Conservation (phyloP, 2,888 invertebrate species). For the Hypomecis atomaria region DNA sequence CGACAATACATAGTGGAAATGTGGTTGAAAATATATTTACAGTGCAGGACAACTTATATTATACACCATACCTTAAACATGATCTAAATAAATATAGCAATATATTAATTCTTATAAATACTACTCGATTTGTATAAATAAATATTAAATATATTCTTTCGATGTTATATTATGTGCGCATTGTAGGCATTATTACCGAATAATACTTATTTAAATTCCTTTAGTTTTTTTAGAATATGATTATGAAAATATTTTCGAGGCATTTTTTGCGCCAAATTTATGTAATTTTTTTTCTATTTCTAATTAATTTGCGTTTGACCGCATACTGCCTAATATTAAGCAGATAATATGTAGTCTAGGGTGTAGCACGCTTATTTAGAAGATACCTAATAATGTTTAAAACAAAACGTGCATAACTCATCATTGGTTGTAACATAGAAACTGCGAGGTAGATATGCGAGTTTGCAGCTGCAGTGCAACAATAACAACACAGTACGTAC, state of each 20-base stretch:
- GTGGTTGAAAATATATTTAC: slow-evolving; percentile 32
- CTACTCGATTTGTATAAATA: slow-evolving; percentile 10
- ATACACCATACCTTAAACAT: slow-evolving; percentile 13
- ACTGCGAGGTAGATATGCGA: slow-evolving; percentile 22
- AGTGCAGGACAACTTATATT: slow-evolving; percentile 34
- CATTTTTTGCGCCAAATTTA: neutral
- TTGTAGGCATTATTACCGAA: slow-evolving; percentile 11
- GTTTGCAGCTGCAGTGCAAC: slow-evolving; percentile 11
- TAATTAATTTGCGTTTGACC: no score
- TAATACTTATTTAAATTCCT: slow-evolving; percentile 24
- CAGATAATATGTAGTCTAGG: no score
- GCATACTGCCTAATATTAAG: no score
- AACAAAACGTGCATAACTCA: no score
- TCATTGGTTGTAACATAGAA: neutral
- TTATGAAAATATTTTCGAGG: neutral
- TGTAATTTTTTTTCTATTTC: no score
- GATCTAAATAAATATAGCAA: slow-evolving; percentile 8
- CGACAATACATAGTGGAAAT: neutral
- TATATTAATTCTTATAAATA: slow-evolving; percentile 6
- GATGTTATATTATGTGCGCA: slow-evolving; percentile 45
- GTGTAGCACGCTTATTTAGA: no score
- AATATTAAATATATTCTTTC: slow-evolving; percentile 41
- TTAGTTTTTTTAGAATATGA: neutral
- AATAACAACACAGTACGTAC: neutral
- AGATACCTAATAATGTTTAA: neutral